A percentile compares a stretch with the other conserved stretches of the same genome.
These are phyloP conservation scores for Okapia johnstoni DNA, from an alignment of 2,113 vertebrate genomes.

Conservation along the genomic window DNA sequence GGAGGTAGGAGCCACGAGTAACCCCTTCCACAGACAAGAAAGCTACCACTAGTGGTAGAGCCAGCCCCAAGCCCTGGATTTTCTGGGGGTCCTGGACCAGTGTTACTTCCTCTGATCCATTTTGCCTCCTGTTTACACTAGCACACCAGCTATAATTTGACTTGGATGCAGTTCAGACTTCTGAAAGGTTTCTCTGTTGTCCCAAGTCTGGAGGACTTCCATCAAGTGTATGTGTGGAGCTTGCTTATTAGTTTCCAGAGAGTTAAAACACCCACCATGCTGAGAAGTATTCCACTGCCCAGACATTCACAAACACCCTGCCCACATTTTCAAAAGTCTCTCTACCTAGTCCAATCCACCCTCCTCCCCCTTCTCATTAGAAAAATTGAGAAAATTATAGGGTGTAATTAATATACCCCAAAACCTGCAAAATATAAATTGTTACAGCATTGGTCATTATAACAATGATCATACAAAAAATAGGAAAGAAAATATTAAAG, in stretches of 20 bases:
- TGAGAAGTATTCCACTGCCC: conserved; percentile 42
- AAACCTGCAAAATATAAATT: background rate
- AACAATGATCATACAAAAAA: background rate
- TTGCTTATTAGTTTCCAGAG: conserved; percentile 45
- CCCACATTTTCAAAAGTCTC: conserved; percentile 19
- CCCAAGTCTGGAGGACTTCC: conserved; percentile 46
- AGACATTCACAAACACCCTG: conserved; percentile 17
- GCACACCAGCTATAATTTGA: background rate
- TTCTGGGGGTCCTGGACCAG: background rate
- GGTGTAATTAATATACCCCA: background rate
- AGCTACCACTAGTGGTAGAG: background rate
- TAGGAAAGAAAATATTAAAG: background rate
- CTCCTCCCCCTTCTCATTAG: background rate
- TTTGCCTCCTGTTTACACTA: background rate
- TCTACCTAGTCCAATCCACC: background rate
- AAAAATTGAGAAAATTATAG: background rate
- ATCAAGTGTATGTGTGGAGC: background rate
- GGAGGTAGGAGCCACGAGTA: background rate
- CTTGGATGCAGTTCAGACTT: conserved; percentile 34
- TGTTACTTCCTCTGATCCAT: background rate
- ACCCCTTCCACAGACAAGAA: background rate
- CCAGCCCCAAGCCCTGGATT: background rate
- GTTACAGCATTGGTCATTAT: background rate
- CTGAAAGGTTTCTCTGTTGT: conserved; percentile 57
- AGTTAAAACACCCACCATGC: conserved; percentile 50